phyloP scores from a whole-genome alignment of 2,888 invertebrate species.

The Micoletzkya japonica region DNA sequence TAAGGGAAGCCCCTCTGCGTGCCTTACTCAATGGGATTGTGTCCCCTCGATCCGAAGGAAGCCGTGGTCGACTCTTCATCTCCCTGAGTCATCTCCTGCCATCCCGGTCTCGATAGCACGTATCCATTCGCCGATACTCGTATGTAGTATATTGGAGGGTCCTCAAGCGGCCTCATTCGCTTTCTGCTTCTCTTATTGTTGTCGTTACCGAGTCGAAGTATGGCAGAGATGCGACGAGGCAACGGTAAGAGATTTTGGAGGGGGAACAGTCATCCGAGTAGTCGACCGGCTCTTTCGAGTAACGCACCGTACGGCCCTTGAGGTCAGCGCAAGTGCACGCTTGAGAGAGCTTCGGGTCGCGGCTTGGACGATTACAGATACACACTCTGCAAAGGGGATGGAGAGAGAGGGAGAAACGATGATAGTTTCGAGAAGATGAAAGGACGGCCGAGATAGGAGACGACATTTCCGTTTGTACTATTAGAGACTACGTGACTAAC shows the following conservation, averaged over 20 bases:
- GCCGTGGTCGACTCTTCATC: slow-evolving; percentile 2
- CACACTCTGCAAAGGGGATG: slow-evolving; percentile 12
- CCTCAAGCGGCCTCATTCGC: background rate
- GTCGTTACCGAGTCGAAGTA: slow-evolving; percentile 16
- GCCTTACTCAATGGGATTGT: background rate
- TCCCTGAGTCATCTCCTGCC: slow-evolving; percentile 17
- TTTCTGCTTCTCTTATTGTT: background rate
- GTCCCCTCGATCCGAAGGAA: background rate
- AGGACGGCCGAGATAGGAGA: too few relatives aligned
- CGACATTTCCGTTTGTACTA: too few relatives aligned
- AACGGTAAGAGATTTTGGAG: background rate
- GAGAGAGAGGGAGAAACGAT: too few relatives aligned
- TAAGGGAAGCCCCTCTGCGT: background rate
- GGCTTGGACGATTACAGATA: slow-evolving; percentile 16
- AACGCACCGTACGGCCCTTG: slow-evolving; percentile 16
- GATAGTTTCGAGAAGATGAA: too few relatives aligned
- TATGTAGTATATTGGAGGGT: slow-evolving; percentile 16
- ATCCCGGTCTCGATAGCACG: slow-evolving; percentile 10
- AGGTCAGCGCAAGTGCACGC: slow-evolving; percentile 21
- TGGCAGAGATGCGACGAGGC: slow-evolving; percentile 17
- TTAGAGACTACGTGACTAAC: too few relatives aligned
- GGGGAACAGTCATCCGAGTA: background rate
- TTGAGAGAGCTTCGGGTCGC: slow-evolving; percentile 22
- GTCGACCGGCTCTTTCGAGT: background rate
- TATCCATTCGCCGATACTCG: slow-evolving; percentile 24